These are phyloP conservation scores for Zelleria hepariella DNA, from an alignment of 2,888 invertebrate genomes.

Conservation along the genomic window DNA sequence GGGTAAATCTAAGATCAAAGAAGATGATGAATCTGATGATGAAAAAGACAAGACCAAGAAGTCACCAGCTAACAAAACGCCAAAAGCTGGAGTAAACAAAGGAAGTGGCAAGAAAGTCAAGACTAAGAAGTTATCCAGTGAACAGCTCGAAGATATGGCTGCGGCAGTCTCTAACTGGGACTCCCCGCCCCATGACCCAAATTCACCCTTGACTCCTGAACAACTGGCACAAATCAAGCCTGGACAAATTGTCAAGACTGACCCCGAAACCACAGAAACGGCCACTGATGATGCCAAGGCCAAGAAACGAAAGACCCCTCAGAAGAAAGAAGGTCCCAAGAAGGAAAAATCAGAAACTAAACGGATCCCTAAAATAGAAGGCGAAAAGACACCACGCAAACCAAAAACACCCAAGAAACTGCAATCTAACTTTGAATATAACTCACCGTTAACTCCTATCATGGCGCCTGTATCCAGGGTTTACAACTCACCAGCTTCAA, in stretches of 20 bases:
- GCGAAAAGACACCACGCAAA: constrained; percentile 47
- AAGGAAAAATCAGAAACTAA: constrained; percentile 18
- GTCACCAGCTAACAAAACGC: not conserved
- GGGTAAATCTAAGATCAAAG: constrained; percentile 19
- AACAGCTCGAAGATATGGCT: constrained; percentile 45
- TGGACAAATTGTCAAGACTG: not conserved
- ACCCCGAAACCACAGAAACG: not conserved
- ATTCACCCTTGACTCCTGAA: not conserved
- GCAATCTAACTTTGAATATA: constrained; percentile 28
- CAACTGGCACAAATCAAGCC: not conserved
- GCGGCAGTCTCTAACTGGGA: constrained; percentile 50
- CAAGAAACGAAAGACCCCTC: constrained; percentile 18
- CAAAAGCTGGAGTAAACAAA: not conserved
- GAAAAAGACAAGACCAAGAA: not conserved
- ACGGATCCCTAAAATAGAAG: constrained; percentile 16
- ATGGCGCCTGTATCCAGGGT: constrained; percentile 26
- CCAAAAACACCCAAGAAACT: constrained; percentile 42
- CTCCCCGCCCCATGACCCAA: constrained; percentile 38
- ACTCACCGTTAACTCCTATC: constrained; percentile 40
- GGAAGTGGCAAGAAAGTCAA: constrained; percentile 29
- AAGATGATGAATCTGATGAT: constrained; percentile 13
- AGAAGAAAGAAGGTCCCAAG: not conserved
- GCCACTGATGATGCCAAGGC: not conserved
- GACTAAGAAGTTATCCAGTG: constrained; percentile 44
- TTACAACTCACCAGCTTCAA: constrained; percentile 14